A percentile compares a stretch with the other conserved stretches of the same genome.
Evolutionary conservation across 1,140 invertebrate species (phyloP).

Genomic region (Listronotus oregonensis): DNA sequence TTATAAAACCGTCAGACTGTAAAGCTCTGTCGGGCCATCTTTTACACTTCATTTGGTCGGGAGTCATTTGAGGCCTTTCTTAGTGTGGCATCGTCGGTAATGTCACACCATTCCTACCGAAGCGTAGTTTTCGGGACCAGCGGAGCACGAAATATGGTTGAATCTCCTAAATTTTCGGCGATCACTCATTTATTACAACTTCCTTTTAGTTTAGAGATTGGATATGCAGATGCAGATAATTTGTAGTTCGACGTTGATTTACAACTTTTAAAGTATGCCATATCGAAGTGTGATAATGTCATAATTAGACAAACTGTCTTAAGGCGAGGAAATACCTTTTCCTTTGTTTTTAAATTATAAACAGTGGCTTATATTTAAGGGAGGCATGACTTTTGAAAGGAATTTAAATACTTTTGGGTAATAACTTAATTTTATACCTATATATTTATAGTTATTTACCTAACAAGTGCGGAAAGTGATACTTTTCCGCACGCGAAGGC

Average conservation of each 20-base stretch:
- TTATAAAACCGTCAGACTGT: conserved; percentile 43
- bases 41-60: conserved; percentile 39
- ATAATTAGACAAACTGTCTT: too few species aligned
- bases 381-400: too few species aligned
- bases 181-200: background rate
- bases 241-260: background rate
- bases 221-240: background rate
- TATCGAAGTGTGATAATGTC: background rate
- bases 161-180: conserved; percentile 5
- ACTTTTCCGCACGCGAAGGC: too few species aligned
- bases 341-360: too few species aligned
- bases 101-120: conserved; percentile 1
- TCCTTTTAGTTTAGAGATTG: background rate
- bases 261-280: background rate
- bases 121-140: conserved; percentile 21
- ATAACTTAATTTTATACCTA: too few species aligned
- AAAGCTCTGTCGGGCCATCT: conserved; percentile 43
- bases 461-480: too few species aligned
- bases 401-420: too few species aligned
- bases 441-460: too few species aligned
- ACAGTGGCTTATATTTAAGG: too few species aligned
- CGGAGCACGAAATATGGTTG: conserved; percentile 17
- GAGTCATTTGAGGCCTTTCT: conserved; percentile 16
- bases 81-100: background rate
- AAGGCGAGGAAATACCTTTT: too few species aligned